Evolutionary conservation across 1,140 invertebrate genomes (phyloP).

Genomic region (Drosophila sucinea): DNA sequence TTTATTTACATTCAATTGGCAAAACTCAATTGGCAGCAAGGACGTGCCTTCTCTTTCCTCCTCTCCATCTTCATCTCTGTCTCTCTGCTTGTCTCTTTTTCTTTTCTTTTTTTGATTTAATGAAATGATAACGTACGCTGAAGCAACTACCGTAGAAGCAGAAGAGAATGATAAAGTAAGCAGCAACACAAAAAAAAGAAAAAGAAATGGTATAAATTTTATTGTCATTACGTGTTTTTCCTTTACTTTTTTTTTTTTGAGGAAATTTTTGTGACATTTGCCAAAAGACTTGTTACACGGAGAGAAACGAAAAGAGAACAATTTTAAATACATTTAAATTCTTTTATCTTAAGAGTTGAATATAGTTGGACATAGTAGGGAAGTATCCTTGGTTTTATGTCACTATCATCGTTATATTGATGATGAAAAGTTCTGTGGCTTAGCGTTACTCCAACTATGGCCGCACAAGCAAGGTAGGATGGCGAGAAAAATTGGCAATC

Average conservation of each 20-base stretch:
- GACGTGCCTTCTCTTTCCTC: slow-evolving; percentile 23
- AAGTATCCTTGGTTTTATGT: too few species aligned
- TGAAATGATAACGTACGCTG: slow-evolving; percentile 65
- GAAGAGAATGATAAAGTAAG: neutral
- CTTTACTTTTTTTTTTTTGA: slow-evolving; percentile 34
- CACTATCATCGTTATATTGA: too few species aligned
- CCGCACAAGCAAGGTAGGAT: too few species aligned
- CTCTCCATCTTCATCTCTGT: slow-evolving; percentile 36
- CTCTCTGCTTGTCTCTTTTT: slow-evolving; percentile 48
- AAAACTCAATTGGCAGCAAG: slow-evolving; percentile 44
- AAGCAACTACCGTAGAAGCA: neutral
- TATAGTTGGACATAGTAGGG: too few species aligned
- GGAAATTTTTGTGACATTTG: slow-evolving; percentile 43
- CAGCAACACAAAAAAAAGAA: slow-evolving; percentile 8
- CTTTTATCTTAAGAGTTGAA: too few species aligned
- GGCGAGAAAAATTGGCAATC: too few species aligned
- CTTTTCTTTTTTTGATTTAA: slow-evolving; percentile 63
- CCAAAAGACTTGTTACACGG: neutral
- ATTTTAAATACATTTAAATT: neutral
- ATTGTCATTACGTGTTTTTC: slow-evolving; percentile 44
- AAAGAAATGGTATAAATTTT: slow-evolving; percentile 53
- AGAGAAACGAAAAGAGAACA: neutral
- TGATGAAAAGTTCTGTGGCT: too few species aligned
- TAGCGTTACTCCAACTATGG: too few species aligned
- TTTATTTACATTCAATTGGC: slow-evolving; percentile 75